Base-by-base conservation (phyloP, 2,888 invertebrate species). In the Rhorus exstirpatorius region DNA sequence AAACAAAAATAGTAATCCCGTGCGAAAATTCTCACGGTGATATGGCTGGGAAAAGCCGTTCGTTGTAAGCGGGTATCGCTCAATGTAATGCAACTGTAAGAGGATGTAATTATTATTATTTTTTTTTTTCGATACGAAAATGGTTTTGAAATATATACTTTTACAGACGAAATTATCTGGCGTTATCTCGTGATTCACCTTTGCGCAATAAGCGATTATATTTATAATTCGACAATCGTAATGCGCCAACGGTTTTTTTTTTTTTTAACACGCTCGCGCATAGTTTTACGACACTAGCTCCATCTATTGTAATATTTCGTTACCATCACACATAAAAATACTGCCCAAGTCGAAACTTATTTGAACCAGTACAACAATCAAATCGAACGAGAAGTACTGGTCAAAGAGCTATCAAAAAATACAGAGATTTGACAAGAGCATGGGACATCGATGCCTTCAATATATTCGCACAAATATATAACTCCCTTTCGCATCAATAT, bases 41-140 rank as follows among this genome's bases (percentile, higher is more conserved):
- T n/a, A 35, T 8, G n/a, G 38, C 53, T 2, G 41, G 0, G 7
- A 46, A n/a, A 21, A 46, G 41, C 8, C 17, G 19, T 17, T 46
- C 26, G 53, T 68, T 41, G 24, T 38, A 6, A 8, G 61, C 12
- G 31, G 19, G 26, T 65, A 49, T 65, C 26, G 55, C 70, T n/a
- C 19, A 41, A 55, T n/a, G 60, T 60, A 12, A 41, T 67, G 19
- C 58, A 46, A 12, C 24, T 14, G 19, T 12, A 12, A 60, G 35
- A 41, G 38, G 67, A 79, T 75, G 79, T 80, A 76, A 83, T 79
- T 71, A 75, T 19, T 75, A 78, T n/a, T n/a, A n/a, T n/a, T n/a
- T n/a, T n/a, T n/a, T 75, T 79, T 78, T 70, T 49, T 10, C 26
- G 21, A 41, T 14, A 55, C 51, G 49, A 24, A n/a, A 51, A 53